Percentiles rank a stretch among this genome's conserved stretches.
Evolutionary conservation across 53 echinoderm and acorn worm genomes (phyloP).

Genomic region (Mesocentrotus franciscanus): DNA sequence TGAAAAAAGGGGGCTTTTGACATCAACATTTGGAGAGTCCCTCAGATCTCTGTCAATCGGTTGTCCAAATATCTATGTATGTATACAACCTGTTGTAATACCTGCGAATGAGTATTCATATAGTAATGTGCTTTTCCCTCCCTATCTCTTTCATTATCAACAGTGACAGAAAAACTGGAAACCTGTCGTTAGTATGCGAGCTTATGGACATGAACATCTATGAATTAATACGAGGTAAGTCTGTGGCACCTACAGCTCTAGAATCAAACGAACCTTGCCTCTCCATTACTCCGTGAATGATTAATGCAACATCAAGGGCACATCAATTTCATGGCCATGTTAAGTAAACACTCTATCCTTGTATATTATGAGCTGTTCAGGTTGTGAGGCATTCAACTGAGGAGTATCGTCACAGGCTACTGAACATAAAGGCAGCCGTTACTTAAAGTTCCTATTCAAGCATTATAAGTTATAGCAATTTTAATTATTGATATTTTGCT

Average conservation of each 20-base stretch:
- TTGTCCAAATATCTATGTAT: too few relatives aligned
- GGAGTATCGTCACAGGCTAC: background rate
- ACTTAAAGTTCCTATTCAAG: background rate
- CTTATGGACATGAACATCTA: slow-evolving; percentile 99
- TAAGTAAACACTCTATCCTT: background rate
- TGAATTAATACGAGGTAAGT: slow-evolving; percentile 98
- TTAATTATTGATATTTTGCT: background rate
- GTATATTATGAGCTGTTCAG: background rate
- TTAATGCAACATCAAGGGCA: background rate
- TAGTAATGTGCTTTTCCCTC: background rate
- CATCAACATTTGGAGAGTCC: too few relatives aligned
- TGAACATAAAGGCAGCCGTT: background rate
- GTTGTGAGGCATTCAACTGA: background rate
- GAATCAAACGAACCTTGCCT: background rate
- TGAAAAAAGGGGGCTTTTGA: too few relatives aligned
- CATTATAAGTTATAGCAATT: background rate
- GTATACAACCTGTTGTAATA: background rate
- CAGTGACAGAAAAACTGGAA: slow-evolving; percentile 97
- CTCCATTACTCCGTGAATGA: background rate
- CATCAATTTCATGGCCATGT: background rate
- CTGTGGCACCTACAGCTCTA: background rate
- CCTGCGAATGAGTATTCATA: background rate
- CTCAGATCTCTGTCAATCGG: background rate
- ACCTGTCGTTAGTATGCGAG: slow-evolving; percentile 93
- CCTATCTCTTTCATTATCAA: background rate